Percentiles rank a stretch among this genome's conserved stretches.
These are phyloP conservation scores for Nyctalus aviator DNA, from an alignment of 2,797 vertebrate species.

Conservation along the genomic window DNA sequence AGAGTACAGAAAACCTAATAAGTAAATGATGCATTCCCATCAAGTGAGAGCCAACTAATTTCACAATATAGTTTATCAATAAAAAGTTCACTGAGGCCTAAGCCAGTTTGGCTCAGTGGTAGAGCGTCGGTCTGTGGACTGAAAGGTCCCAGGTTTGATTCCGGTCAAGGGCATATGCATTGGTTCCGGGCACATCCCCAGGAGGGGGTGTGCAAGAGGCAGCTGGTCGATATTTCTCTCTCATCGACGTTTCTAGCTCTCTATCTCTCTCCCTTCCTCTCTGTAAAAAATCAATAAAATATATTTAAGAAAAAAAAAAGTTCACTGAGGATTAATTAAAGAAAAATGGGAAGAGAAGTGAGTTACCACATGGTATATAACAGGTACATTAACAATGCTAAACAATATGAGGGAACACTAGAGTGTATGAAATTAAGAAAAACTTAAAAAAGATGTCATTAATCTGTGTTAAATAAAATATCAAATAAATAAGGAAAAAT, in stretches of 20 bases:
- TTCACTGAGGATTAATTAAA: not conserved
- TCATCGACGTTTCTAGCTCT: no score
- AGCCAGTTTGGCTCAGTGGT: no score
- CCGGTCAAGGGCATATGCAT: no score
- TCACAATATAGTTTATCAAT: not conserved
- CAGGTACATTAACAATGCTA: not conserved
- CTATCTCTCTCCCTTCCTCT: no score
- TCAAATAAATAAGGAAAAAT: not conserved
- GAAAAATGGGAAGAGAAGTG: conserved; percentile 19
- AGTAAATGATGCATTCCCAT: not conserved
- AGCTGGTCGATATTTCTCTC: no score
- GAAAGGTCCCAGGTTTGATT: no score
- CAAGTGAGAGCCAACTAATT: not conserved
- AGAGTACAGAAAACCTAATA: conserved; percentile 24
- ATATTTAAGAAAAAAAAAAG: not conserved
- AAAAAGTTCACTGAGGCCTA: not conserved
- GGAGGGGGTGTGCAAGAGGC: no score
- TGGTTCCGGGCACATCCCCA: no score
- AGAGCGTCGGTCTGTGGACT: no score
- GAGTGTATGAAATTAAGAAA: conserved; percentile 7
- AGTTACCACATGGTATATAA: not conserved
- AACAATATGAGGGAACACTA: not conserved
- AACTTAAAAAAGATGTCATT: not conserved
- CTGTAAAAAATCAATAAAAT: no score
- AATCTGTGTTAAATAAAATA: conserved; percentile 24